Evolutionary conservation across 2,797 vertebrate species (phyloP), one percentile per base, ranked within the genome.

Genomic region (Sebastes matsubarae): DNA sequence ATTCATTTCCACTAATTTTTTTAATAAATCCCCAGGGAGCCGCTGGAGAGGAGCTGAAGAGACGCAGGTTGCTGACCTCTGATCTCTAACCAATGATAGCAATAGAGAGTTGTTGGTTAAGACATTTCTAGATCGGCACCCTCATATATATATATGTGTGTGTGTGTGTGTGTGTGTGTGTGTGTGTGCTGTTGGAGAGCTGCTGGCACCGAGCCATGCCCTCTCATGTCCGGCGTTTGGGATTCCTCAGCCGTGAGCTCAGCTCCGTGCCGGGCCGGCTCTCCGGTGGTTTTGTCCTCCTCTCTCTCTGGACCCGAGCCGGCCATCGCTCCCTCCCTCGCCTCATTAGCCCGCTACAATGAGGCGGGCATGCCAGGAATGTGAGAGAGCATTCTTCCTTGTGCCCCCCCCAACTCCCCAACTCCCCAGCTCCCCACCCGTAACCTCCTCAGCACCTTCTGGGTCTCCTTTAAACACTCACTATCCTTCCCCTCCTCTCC

Each of bases 201-300:
- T 42, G 58, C 55, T 66, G 32, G 61, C 61, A 63, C 3, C 14
- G 6, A 6, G 82, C 80, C 70, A 1, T n/a, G 36, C 68, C 50
- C 78, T 86, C 83, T 82, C 88, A 83, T 10, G 80, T 92, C 88
- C 54, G 57, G 59, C 57, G 18, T 88, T 84, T 76, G 76, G 72
- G 89, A 94, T 94, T 94, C 91, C 74, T 93, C 81, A 22, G 68
- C 85, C n/a, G 69, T 93, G 89, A 91, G 87, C 86, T 91, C 87
- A 88, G 86, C 64, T 77, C 77, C 12, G 30, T 32, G 83, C 69
- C 18, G 38, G 38, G 18, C 73, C 22, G 29, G 64, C 36, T 8
- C 75, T 77, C 68, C 61, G 14, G 4, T 18, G 46, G 75, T 78
- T 85, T 89, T 83, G 42, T 88, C 64, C 60, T 58, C 42, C 34